These are phyloP conservation scores for Catharus minimus DNA, from an alignment of 2,113 vertebrate genomes.

Conservation along the genomic window DNA sequence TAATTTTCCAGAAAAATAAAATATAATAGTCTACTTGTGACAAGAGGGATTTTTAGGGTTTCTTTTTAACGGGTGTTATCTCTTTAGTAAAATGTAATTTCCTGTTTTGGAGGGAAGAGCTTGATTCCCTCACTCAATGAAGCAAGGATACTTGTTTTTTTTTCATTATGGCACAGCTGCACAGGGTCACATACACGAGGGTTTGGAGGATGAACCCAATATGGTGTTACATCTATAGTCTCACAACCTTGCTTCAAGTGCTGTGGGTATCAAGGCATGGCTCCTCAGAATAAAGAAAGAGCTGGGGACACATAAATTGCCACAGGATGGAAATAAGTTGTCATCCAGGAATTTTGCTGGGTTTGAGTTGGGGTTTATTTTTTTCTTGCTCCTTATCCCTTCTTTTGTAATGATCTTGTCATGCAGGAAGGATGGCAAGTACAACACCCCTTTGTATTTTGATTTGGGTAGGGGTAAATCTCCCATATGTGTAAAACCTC, in stretches of 20 bases:
- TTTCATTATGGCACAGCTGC: background rate
- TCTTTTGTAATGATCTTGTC: background rate
- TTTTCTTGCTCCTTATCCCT: fast-evolving
- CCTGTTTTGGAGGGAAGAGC: background rate
- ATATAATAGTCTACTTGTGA: background rate
- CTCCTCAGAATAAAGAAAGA: background rate
- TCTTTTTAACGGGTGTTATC: background rate
- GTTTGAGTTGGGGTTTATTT: background rate
- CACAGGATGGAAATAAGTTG: background rate
- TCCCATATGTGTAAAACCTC: fast-evolving
- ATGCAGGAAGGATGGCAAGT: background rate
- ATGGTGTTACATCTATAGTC: fast-evolving
- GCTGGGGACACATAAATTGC: fast-evolving
- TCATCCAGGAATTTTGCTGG: background rate
- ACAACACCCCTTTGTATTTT: background rate
- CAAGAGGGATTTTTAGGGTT: background rate
- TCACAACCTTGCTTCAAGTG: background rate
- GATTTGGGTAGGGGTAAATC: background rate
- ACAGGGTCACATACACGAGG: fast-evolving
- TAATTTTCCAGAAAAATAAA: background rate
- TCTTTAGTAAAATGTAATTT: background rate
- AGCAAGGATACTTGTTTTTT: background rate
- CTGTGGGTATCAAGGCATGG: background rate
- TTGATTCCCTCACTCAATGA: background rate
- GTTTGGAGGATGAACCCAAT: fast-evolving